A percentile compares a stretch with the other conserved stretches of the same genome.
Evolutionary conservation across 2,113 vertebrate genomes (phyloP).

Genomic region (Gopherus evgoodei): DNA sequence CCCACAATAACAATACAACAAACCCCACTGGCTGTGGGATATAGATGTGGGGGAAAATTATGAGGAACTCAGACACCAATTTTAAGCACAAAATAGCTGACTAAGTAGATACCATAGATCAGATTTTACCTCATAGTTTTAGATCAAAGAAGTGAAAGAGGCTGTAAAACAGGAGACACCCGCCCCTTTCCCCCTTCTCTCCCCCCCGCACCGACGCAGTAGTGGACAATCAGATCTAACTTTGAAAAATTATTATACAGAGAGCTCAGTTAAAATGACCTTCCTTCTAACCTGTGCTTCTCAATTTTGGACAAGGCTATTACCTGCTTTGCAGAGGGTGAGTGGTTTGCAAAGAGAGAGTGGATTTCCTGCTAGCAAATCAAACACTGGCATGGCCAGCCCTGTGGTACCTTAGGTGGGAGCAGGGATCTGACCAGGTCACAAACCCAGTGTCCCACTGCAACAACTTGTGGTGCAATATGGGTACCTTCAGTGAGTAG

Average conservation of each 20-base stretch:
- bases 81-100: not conserved
- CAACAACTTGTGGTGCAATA: no score
- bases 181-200: no score
- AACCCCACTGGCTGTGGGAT: constrained; percentile 16
- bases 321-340: not conserved
- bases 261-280: constrained; percentile 3
- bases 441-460: no score
- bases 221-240: not conserved
- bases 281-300: not conserved
- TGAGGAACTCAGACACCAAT: not conserved
- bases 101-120: constrained; percentile 8
- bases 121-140: constrained; percentile 30
- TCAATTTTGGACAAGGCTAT: not conserved
- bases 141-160: not conserved
- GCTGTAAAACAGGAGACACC: constrained; percentile 3
- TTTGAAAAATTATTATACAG: constrained; percentile 10
- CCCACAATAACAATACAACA: not conserved
- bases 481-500: no score
- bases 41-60: not conserved
- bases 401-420: no score
- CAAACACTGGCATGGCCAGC: no score
- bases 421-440: no score
- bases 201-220: not conserved
- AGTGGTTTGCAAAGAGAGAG: no score
- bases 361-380: no score